Evolutionary conservation across 2,888 invertebrate species (phyloP).

Genomic region (Deilephila elpenor): DNA sequence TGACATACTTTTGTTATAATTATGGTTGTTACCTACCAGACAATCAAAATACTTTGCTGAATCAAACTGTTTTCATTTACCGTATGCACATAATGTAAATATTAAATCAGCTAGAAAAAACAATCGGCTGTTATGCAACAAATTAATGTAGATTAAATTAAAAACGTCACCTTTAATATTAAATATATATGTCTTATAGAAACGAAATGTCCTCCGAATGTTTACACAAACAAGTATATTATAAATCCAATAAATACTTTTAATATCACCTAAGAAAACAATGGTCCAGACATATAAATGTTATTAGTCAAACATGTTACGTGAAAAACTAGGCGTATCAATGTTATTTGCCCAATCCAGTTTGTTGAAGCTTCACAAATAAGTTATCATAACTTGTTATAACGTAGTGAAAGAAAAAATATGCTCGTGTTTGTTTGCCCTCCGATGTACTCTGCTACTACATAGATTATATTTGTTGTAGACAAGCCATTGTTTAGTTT

Average conservation of each 20-base stretch:
- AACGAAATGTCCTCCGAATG: neutral
- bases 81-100: no score
- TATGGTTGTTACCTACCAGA: no score
- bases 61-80: no score
- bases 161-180: no score
- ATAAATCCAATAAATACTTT: neutral
- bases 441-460: constrained; percentile 50
- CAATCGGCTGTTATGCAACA: no score
- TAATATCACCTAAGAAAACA: constrained; percentile 6
- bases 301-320: constrained; percentile 50
- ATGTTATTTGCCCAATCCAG: constrained; percentile 63
- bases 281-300: neutral
- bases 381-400: constrained; percentile 72
- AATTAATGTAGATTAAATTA: no score
- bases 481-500: constrained; percentile 31
- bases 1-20: no score
- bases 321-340: constrained; percentile 58
- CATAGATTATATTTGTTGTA: constrained; percentile 43
- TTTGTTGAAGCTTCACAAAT: constrained; percentile 67
- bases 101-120: no score
- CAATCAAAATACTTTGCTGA: no score
- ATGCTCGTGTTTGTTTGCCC: constrained; percentile 66
- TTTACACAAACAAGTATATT: neutral
- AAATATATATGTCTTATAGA: no score
- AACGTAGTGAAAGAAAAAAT: constrained; percentile 64